Evolutionary conservation across 2,113 vertebrate species (phyloP).

Genomic region (Carassius auratus): DNA sequence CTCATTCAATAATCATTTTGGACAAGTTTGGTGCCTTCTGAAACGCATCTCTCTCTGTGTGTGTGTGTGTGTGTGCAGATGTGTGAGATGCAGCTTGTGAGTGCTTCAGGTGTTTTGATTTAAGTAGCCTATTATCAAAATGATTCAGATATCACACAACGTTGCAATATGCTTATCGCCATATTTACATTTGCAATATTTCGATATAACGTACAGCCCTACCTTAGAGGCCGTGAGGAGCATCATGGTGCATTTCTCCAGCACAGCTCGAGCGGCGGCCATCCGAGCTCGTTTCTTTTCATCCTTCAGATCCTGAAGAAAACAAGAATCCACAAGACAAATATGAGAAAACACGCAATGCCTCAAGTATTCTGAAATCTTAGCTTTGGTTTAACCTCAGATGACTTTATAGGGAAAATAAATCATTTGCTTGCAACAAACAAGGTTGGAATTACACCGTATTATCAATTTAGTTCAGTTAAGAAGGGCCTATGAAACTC

Average conservation of each 20-base stretch:
- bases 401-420: too few relatives aligned
- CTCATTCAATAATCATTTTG: background rate
- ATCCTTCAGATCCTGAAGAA: constrained; percentile 92
- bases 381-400: background rate
- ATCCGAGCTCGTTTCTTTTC: constrained; percentile 98
- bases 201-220: constrained; percentile 9
- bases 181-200: too few relatives aligned
- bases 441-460: background rate
- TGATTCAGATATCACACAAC: too few relatives aligned
- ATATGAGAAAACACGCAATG: background rate
- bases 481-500: background rate
- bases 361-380: background rate
- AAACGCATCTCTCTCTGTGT: too few relatives aligned
- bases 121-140: too few relatives aligned
- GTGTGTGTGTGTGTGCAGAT: too few relatives aligned
- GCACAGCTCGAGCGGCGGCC: constrained; percentile 93
- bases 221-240: constrained; percentile 98
- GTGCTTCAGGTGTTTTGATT: too few relatives aligned
- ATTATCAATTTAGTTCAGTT: background rate
- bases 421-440: too few relatives aligned
- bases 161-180: too few relatives aligned
- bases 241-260: constrained; percentile 99
- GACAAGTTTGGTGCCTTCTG: background rate
- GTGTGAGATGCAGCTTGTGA: too few relatives aligned
- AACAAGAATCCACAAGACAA: constrained; percentile 17